Conservation (phyloP, 2,888 invertebrate species). For the Drosophila pegasa region DNA sequence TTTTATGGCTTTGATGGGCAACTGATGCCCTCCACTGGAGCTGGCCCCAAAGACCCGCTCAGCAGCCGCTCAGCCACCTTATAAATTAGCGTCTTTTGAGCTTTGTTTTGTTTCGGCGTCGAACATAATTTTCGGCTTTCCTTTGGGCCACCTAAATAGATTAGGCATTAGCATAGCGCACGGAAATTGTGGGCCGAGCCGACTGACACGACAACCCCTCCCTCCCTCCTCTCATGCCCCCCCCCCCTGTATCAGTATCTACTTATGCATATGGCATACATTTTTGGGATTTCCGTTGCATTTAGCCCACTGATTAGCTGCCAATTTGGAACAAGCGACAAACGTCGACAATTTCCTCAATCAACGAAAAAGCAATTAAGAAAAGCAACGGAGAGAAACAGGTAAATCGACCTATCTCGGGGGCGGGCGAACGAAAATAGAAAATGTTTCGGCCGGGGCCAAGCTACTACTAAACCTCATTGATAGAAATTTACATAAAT, state of each 20-base stretch:
- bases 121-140: slow-evolving; percentile 45
- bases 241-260: neutral
- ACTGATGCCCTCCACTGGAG: slow-evolving; percentile 40
- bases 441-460: slow-evolving; percentile 7
- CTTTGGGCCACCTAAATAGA: slow-evolving; percentile 58
- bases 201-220: neutral
- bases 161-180: slow-evolving; percentile 64
- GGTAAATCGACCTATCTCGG: slow-evolving; percentile 37
- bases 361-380: slow-evolving; percentile 64
- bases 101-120: neutral
- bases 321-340: slow-evolving; percentile 59
- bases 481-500: slow-evolving; percentile 69
- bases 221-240: neutral
- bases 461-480: slow-evolving; percentile 3
- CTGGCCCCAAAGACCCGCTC: slow-evolving; percentile 22
- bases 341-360: slow-evolving; percentile 74
- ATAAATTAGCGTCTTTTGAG: slow-evolving; percentile 51
- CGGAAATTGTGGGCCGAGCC: slow-evolving; percentile 69
- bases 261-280: slow-evolving; percentile 33
- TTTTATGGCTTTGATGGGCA: slow-evolving; percentile 71
- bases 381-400: slow-evolving; percentile 27
- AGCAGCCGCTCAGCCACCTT: slow-evolving; percentile 39
- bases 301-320: slow-evolving; percentile 70
- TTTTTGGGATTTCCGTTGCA: slow-evolving; percentile 74
- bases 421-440: slow-evolving; percentile 35